These are phyloP conservation scores for Sebastes kiyomatsui DNA, from an alignment of 2,797 vertebrate genomes.

Conservation along the genomic window DNA sequence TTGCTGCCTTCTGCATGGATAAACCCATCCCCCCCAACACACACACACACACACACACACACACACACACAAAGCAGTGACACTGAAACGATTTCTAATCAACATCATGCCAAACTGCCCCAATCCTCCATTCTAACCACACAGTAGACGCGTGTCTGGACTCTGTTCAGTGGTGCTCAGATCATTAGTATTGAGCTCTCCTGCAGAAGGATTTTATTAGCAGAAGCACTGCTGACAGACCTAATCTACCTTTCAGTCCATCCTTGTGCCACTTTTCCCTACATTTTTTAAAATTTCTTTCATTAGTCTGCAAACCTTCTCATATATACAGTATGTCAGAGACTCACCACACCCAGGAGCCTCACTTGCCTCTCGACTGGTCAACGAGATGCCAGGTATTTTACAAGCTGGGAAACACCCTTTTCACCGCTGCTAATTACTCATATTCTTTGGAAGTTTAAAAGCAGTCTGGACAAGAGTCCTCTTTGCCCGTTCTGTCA, in stretches of 20 bases:
- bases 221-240: conserved; percentile 37
- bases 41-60: background rate
- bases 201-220: conserved; percentile 50
- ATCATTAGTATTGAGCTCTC: conserved; percentile 44
- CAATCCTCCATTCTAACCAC: background rate
- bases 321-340: background rate
- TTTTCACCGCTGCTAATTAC: conserved; percentile 30
- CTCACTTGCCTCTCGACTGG: conserved; percentile 23
- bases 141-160: background rate
- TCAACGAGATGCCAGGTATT: conserved; percentile 40
- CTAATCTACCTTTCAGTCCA: conserved; percentile 30
- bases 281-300: conserved; percentile 6
- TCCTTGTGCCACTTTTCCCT: conserved; percentile 1
- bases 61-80: conserved; percentile 16
- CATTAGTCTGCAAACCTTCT: background rate
- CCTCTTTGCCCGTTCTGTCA: conserved; percentile 27
- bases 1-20: conserved; percentile 28
- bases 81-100: conserved; percentile 16
- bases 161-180: background rate
- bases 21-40: background rate
- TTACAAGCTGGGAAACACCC: conserved; percentile 41
- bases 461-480: conserved; percentile 29
- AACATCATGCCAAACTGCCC: conserved; percentile 25
- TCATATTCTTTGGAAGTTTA: conserved; percentile 41
- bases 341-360: conserved; percentile 25